Percentiles rank a stretch among this genome's conserved stretches.
Conservation (phyloP, 2,113 vertebrate genomes). For the Phyllostomus discolor region DNA sequence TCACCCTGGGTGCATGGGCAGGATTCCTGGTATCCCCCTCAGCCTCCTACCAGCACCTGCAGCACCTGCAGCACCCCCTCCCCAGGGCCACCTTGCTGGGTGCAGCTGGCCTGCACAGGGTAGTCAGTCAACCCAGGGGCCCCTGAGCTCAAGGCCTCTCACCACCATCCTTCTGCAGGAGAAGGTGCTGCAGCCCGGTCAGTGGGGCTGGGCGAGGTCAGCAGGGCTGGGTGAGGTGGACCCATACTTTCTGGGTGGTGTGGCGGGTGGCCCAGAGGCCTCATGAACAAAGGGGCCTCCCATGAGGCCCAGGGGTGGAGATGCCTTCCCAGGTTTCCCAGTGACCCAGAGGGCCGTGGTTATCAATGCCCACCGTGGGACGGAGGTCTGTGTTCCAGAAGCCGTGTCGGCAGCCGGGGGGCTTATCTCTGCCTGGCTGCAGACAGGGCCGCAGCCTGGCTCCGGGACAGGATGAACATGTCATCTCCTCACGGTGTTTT, state of each 20-base stretch:
- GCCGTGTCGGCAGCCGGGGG: background rate
- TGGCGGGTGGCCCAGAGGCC: background rate
- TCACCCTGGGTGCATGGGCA: background rate
- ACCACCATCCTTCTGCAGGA: background rate
- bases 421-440: slow-evolving; percentile 33
- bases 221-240: background rate
- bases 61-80: too few species aligned
- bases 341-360: background rate
- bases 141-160: background rate
- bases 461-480: slow-evolving; percentile 59
- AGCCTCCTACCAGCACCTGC: background rate
- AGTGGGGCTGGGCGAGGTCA: background rate
- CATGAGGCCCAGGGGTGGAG: background rate
- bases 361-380: background rate
- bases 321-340: background rate
- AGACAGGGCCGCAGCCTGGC: background rate
- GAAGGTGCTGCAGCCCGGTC: background rate
- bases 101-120: background rate
- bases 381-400: background rate
- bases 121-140: background rate
- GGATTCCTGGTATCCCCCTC: background rate
- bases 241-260: background rate
- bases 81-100: background rate
- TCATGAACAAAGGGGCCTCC: background rate
- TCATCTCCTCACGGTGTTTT: slow-evolving; percentile 53